These are phyloP conservation scores for Drosophila paranaensis DNA, from an alignment of 2,888 invertebrate genomes.

Conservation along the genomic window DNA sequence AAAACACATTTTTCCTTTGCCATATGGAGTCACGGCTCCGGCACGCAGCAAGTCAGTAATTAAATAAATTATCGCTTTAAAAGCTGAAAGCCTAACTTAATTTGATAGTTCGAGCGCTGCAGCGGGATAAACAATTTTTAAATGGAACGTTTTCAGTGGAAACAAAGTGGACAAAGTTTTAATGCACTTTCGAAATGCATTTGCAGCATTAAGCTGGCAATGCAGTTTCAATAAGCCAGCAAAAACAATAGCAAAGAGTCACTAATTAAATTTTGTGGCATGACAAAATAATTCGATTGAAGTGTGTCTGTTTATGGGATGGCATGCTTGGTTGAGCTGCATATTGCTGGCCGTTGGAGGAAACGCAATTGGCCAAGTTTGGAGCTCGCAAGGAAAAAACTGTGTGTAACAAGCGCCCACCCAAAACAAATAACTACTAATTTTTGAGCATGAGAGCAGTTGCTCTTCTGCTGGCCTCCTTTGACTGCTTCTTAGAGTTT, in stretches of 20 bases:
- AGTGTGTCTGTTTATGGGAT: constrained; percentile 43
- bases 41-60: background rate
- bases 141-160: constrained; percentile 5
- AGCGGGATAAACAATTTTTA: constrained; percentile 1
- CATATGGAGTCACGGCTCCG: background rate
- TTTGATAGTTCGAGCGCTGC: background rate
- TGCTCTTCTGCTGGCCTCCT: constrained; percentile 36
- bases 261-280: constrained; percentile 66
- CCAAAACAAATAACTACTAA: constrained; percentile 77
- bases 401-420: constrained; percentile 23
- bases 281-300: constrained; percentile 66
- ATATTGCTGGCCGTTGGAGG: constrained; percentile 21
- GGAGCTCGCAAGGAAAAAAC: constrained; percentile 1
- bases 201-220: constrained; percentile 33
- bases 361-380: constrained; percentile 34
- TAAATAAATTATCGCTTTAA: constrained; percentile 13
- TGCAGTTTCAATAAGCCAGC: constrained; percentile 33
- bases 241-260: constrained; percentile 35
- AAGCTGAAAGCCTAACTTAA: constrained; percentile 8
- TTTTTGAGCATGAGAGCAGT: constrained; percentile 42
- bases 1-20: background rate
- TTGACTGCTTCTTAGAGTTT: constrained; percentile 53
- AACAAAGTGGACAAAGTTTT: constrained; percentile 20
- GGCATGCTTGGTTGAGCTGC: constrained; percentile 6
- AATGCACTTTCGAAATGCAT: constrained; percentile 49